Conservation (phyloP, 2,888 invertebrate genomes). For the Amblyjoppa proteus region DNA sequence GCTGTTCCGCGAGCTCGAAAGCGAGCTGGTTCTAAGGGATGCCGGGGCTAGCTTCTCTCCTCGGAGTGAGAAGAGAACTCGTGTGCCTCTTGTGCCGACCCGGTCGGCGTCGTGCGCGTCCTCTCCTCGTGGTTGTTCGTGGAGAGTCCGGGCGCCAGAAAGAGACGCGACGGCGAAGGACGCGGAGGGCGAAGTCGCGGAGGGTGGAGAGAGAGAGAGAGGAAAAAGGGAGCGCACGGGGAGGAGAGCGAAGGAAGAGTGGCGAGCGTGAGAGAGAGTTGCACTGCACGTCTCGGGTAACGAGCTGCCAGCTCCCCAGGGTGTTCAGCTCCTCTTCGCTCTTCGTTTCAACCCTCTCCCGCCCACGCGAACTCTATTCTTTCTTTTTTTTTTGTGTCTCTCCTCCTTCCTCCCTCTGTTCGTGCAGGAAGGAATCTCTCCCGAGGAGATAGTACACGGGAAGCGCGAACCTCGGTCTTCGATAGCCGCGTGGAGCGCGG, state of each 20-base stretch:
- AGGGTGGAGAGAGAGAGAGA: constrained; percentile 53
- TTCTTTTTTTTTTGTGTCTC: constrained; percentile 44
- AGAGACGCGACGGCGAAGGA: constrained; percentile 45
- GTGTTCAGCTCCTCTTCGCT: constrained; percentile 79
- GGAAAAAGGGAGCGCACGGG: constrained; percentile 65
- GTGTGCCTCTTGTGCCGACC: constrained; percentile 31
- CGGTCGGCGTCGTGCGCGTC: constrained; percentile 17
- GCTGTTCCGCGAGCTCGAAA: constrained; percentile 68
- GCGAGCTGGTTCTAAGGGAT: constrained; percentile 45
- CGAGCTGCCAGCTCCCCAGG: constrained; percentile 84
- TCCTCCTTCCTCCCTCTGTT: constrained; percentile 21
- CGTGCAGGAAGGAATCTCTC: constrained; percentile 22
- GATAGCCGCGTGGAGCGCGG: background rate
- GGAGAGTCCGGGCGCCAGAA: constrained; percentile 70
- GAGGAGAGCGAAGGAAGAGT: constrained; percentile 56
- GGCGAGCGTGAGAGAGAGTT: constrained; percentile 71
- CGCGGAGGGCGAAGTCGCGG: constrained; percentile 46
- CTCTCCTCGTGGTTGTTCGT: constrained; percentile 33
- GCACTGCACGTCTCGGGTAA: constrained; percentile 82
- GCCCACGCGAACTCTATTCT: constrained; percentile 45
- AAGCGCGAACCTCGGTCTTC: constrained; percentile 3
- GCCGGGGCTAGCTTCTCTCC: constrained; percentile 19
- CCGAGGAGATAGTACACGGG: background rate
- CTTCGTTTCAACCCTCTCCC: constrained; percentile 66
- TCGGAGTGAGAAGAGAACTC: constrained; percentile 38